These are phyloP conservation scores for Scomberomorus guttatus DNA, from an alignment of 2,797 vertebrate genomes.

Conservation along the genomic window DNA sequence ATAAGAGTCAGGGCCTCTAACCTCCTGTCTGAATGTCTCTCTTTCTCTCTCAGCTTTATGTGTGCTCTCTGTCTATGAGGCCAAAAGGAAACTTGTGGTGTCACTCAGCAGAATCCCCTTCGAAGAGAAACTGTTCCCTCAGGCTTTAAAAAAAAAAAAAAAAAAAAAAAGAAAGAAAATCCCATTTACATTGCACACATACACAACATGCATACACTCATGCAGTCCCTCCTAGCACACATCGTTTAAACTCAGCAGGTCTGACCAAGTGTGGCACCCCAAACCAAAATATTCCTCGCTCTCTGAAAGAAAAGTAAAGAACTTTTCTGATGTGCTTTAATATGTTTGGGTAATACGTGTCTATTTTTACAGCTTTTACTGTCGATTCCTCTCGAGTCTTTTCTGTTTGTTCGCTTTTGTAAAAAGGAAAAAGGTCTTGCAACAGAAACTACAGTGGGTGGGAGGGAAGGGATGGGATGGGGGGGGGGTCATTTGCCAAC, in stretches of 20 bases:
- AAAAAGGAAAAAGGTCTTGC: conserved; percentile 43
- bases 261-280: conserved; percentile 81
- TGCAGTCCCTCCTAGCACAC: conserved; percentile 53
- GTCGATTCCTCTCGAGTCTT: conserved; percentile 48
- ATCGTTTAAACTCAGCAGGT: conserved; percentile 85
- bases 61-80: conserved; percentile 52
- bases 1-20: conserved; percentile 57
- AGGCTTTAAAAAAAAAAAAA: conserved; percentile 55
- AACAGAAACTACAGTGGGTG: conserved; percentile 24
- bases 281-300: conserved; percentile 74
- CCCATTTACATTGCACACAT: conserved; percentile 36
- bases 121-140: conserved; percentile 36
- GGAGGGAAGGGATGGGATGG: background rate
- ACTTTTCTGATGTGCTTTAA: conserved; percentile 75
- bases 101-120: conserved; percentile 45
- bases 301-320: conserved; percentile 60
- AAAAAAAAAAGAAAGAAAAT: conserved; percentile 25
- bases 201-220: conserved; percentile 44
- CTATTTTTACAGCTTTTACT: conserved; percentile 83
- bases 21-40: conserved; percentile 69
- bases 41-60: conserved; percentile 65
- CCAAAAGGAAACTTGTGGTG: conserved; percentile 43
- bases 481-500: conserved; percentile 36
- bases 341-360: conserved; percentile 71
- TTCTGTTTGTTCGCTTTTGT: conserved; percentile 61